phyloP scores from a whole-genome alignment of 2,797 vertebrate species.

The Falco naumanni region DNA sequence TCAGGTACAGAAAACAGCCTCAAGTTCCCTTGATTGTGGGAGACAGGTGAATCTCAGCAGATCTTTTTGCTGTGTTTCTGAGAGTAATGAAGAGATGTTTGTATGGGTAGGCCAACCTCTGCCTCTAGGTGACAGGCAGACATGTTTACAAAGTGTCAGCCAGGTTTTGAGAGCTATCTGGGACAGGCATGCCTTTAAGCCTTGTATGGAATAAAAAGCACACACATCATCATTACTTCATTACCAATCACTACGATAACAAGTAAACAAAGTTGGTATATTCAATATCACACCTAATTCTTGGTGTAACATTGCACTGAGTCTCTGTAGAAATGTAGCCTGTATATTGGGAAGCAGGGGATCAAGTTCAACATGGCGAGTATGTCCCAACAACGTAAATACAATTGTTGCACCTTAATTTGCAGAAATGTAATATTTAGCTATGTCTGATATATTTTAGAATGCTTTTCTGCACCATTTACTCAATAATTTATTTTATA shows the following conservation, averaged over 20 bases:
- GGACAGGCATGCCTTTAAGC: background rate
- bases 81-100: background rate
- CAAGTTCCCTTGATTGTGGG: fast-evolving
- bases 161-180: background rate
- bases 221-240: background rate
- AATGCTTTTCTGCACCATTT: background rate
- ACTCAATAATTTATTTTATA: background rate
- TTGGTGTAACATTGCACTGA: background rate
- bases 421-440: background rate
- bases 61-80: background rate
- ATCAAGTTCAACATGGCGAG: background rate
- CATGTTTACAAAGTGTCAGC: background rate
- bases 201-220: background rate
- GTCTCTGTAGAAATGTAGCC: background rate
- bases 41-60: background rate
- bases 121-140: background rate
- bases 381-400: background rate
- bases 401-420: background rate
- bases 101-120: background rate
- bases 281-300: background rate
- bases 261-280: background rate
- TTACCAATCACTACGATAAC: background rate
- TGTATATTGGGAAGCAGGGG: background rate
- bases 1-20: background rate
- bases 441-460: background rate